These are phyloP conservation scores for Hydrolagus affinis DNA, from an alignment of 2,113 vertebrate species.

Conservation along the genomic window DNA sequence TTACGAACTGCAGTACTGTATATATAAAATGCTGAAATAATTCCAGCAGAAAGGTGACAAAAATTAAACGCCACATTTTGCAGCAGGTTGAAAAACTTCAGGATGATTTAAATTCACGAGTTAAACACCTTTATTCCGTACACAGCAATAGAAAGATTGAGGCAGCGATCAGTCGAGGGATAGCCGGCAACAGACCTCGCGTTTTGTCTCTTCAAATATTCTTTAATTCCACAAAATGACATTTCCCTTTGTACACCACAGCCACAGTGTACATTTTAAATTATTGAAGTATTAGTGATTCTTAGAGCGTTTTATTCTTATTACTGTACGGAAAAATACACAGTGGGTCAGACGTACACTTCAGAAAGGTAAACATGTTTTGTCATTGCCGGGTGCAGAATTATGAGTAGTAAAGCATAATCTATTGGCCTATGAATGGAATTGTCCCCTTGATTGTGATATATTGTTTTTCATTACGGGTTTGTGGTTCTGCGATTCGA, in stretches of 20 bases:
- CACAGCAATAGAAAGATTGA: neutral
- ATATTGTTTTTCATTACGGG: slow-evolving; percentile 99
- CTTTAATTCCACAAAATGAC: slow-evolving; percentile 3
- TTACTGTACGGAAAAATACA: slow-evolving; percentile 40
- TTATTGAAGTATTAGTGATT: slow-evolving; percentile 9
- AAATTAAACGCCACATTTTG: neutral
- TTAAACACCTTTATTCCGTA: neutral
- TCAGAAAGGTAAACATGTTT: slow-evolving; percentile 42
- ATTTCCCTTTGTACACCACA: neutral
- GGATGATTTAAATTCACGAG: neutral
- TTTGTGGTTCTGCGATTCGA: slow-evolving; percentile 90
- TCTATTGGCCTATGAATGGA: slow-evolving; percentile 91
- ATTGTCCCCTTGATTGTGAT: slow-evolving; percentile 98
- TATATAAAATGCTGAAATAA: neutral
- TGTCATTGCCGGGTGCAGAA: slow-evolving; percentile 55
- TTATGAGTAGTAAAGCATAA: slow-evolving; percentile 94
- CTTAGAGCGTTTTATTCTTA: slow-evolving; percentile 1
- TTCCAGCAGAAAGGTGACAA: neutral
- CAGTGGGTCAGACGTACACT: slow-evolving; percentile 46
- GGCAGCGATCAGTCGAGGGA: neutral
- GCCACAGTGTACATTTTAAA: neutral
- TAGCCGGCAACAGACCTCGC: neutral
- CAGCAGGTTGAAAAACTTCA: neutral
- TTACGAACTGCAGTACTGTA: too few species aligned
- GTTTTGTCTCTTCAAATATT: neutral